A percentile compares a stretch with the other conserved stretches of the same genome.
phyloP scores from a whole-genome alignment of 2,113 vertebrate genomes.

The Zosterops borbonicus region DNA sequence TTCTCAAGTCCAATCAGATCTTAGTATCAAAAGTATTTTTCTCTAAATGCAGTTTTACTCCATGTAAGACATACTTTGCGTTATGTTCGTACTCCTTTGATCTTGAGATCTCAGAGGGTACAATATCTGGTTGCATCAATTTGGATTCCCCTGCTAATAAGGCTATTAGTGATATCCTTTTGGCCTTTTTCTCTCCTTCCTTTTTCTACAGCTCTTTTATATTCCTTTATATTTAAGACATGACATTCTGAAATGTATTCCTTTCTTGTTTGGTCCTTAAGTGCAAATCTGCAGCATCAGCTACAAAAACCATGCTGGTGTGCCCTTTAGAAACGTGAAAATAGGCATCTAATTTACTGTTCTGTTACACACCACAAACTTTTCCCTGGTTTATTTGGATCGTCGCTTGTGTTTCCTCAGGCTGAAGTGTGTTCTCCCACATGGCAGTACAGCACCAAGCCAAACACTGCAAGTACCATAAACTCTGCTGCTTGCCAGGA shows the following conservation, averaged over 20 bases:
- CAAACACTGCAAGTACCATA: neutral
- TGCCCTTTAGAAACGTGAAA: neutral
- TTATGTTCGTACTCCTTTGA: neutral
- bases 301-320: neutral
- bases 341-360: neutral
- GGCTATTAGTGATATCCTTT: neutral
- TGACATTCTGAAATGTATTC: neutral
- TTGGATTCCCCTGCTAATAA: neutral
- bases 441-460: neutral
- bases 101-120: neutral
- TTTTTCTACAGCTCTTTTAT: neutral
- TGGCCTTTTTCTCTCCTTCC: neutral
- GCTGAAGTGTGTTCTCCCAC: neutral
- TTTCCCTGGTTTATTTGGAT: neutral
- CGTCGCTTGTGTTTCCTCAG: neutral
- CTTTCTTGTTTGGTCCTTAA: neutral
- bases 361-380: neutral
- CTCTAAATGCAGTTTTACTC: neutral
- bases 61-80: neutral
- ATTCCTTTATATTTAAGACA: neutral
- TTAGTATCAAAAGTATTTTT: neutral
- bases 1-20: neutral
- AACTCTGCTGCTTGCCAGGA: neutral
- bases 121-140: neutral
- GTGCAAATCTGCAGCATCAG: neutral